A percentile compares a stretch with the other conserved stretches of the same genome.
Evolutionary conservation across 2,797 vertebrate genomes (phyloP).

Genomic region (Loriculus beryllinus): DNA sequence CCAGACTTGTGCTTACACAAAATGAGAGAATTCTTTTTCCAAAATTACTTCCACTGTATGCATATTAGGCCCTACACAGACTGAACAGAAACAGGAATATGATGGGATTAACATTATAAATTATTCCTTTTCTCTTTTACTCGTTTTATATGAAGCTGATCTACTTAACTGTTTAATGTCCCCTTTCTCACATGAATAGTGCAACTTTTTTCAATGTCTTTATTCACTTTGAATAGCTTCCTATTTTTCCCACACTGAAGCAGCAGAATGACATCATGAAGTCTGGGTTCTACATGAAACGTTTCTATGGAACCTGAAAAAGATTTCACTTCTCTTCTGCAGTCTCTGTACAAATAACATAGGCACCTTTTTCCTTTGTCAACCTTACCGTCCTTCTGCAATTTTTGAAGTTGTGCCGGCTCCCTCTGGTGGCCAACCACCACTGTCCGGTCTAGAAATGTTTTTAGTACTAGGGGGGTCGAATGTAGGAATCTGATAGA

Average conservation of each 20-base stretch:
- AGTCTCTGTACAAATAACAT: background rate
- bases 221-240: background rate
- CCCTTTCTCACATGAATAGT: background rate
- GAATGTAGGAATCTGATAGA: rapidly evolving
- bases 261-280: background rate
- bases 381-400: background rate
- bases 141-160: background rate
- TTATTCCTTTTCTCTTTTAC: background rate
- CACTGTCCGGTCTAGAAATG: background rate
- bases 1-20: background rate
- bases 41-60: background rate
- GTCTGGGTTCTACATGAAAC: background rate
- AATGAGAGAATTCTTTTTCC: background rate
- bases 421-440: conserved; percentile 40
- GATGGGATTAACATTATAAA: background rate
- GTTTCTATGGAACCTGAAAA: background rate
- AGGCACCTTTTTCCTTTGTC: background rate
- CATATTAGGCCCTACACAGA: background rate
- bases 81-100: background rate
- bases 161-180: background rate
- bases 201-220: background rate
- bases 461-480: rapidly evolving
- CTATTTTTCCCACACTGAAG: background rate
- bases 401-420: background rate
- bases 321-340: background rate